A percentile compares a stretch with the other conserved stretches of the same genome.
Conservation (phyloP, 2,113 vertebrate species). For the Sula dactylatra region DNA sequence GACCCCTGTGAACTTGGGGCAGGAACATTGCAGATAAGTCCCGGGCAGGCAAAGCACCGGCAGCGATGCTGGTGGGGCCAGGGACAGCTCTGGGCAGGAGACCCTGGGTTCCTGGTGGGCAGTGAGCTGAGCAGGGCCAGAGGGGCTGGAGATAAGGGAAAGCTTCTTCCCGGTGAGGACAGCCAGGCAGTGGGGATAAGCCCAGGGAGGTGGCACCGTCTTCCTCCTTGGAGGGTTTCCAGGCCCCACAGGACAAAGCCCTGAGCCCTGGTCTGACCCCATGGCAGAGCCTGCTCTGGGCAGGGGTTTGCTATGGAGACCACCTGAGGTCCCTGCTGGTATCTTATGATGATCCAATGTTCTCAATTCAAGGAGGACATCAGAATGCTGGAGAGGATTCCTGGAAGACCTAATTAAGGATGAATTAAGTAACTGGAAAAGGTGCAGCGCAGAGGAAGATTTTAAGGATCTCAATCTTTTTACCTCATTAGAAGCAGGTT, state of each 20-base stretch:
- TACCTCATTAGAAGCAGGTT: background rate
- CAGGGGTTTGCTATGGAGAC: fast-evolving
- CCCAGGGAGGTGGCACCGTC: too few relatives aligned
- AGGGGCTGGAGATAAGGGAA: background rate
- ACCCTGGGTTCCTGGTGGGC: background rate
- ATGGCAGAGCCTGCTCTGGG: background rate
- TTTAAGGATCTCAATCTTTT: background rate
- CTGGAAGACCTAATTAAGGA: background rate
- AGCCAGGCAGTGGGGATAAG: too few relatives aligned
- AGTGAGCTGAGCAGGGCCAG: background rate
- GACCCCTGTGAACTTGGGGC: fast-evolving
- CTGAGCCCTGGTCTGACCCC: background rate
- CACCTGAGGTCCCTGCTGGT: background rate
- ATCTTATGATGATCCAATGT: background rate
- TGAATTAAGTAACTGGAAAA: background rate
- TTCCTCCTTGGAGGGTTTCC: background rate
- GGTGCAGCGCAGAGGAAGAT: background rate
- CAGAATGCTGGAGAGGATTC: background rate
- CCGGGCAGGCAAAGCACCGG: background rate
- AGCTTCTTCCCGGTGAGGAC: fast-evolving
- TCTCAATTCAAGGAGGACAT: background rate
- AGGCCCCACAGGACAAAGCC: fast-evolving
- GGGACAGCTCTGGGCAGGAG: background rate
- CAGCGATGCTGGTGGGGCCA: fast-evolving
- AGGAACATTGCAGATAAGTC: background rate